phyloP scores from a whole-genome alignment of 1,140 invertebrate genomes.

The Dreissena rostriformis region DNA sequence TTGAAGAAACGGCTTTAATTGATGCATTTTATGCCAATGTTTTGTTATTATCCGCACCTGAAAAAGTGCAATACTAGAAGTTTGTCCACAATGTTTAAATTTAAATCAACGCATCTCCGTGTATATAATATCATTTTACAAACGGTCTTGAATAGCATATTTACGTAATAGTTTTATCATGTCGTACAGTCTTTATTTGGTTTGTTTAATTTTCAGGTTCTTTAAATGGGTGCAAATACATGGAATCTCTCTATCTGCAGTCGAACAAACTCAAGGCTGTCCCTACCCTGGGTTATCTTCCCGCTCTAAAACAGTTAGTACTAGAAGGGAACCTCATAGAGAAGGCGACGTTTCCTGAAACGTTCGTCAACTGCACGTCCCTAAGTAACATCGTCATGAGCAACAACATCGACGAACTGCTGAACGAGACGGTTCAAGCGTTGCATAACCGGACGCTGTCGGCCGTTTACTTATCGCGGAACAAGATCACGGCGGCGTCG shows the following conservation, averaged over 20 bases:
- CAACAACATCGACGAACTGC: slow-evolving; percentile 59
- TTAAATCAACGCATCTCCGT: no score
- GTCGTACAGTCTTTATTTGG: no score
- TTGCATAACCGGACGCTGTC: slow-evolving; percentile 52
- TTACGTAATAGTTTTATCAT: no score
- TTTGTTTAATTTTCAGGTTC: slow-evolving; percentile 10
- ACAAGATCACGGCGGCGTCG: slow-evolving; percentile 48
- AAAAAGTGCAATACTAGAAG: no score
- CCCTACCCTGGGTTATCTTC: slow-evolving; percentile 54
- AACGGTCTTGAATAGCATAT: no score
- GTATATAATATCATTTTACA: no score
- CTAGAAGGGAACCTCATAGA: slow-evolving; percentile 65
- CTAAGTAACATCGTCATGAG: slow-evolving; percentile 61
- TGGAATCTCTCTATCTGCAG: slow-evolving; percentile 57
- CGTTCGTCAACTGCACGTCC: slow-evolving; percentile 20
- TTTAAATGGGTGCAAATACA: slow-evolving; percentile 50
- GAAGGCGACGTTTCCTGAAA: slow-evolving; percentile 62
- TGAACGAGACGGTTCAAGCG: slow-evolving; percentile 57
- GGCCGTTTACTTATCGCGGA: slow-evolving; percentile 65
- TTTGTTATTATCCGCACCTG: no score
- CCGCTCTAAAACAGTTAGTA: slow-evolving; percentile 55
- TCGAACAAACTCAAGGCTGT: slow-evolving; percentile 59
- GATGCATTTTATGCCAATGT: background rate
- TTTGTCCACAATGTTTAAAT: no score
- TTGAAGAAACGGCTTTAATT: slow-evolving; percentile 3